Conservation (phyloP, 1,140 invertebrate genomes). For the Centruroides sculpturatus region DNA sequence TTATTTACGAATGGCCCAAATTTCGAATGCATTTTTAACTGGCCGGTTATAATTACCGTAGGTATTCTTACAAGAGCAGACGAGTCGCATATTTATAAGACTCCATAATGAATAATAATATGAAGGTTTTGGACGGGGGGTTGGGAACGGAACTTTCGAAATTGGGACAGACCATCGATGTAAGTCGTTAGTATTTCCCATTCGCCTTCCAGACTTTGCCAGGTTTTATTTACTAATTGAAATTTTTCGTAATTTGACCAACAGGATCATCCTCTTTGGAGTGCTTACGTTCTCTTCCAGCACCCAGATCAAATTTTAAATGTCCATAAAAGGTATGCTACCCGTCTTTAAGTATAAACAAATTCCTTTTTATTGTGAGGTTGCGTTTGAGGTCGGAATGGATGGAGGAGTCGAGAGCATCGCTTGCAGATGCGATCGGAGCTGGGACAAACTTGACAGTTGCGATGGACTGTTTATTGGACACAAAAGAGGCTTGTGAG, state of each 20-base stretch:
- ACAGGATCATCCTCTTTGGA: slow-evolving; percentile 55
- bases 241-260: slow-evolving; percentile 37
- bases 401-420: too few relatives aligned
- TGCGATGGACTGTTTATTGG: too few relatives aligned
- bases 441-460: too few relatives aligned
- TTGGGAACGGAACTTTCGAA: slow-evolving; percentile 58
- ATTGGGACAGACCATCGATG: slow-evolving; percentile 31
- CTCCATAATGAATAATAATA: too few relatives aligned
- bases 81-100: too few relatives aligned
- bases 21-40: too few relatives aligned
- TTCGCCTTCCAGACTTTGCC: neutral
- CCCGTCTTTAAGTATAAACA: neutral
- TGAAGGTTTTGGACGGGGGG: slow-evolving; percentile 51
- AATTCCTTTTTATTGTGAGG: neutral
- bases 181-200: neutral
- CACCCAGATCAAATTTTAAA: slow-evolving; percentile 48
- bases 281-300: slow-evolving; percentile 55
- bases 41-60: too few relatives aligned
- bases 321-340: slow-evolving; percentile 51
- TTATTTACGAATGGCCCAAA: too few relatives aligned
- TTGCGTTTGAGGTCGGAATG: slow-evolving; percentile 10
- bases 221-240: neutral
- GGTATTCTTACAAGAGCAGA: too few relatives aligned
- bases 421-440: too few relatives aligned
- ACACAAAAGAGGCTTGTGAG: too few relatives aligned